These are phyloP conservation scores for Gadopsis bispinosus DNA, from an alignment of 2,797 vertebrate species.

Conservation along the genomic window DNA sequence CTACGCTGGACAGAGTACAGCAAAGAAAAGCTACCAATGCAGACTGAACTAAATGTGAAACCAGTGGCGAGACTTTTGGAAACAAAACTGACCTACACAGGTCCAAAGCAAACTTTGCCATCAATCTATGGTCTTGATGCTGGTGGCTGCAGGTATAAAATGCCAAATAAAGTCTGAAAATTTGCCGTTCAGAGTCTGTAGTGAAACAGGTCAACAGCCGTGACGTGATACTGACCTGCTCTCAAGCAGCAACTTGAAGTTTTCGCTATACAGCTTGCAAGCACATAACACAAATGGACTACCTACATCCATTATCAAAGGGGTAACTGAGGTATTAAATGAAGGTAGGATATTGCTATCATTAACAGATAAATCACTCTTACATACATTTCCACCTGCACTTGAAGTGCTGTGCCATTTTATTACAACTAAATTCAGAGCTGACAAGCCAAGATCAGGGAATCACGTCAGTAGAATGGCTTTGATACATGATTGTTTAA, in stretches of 20 bases:
- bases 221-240: conserved; percentile 47
- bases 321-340: conserved; percentile 73
- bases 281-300: conserved; percentile 54
- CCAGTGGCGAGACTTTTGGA: conserved; percentile 78
- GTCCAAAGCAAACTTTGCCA: conserved; percentile 42
- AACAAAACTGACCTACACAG: conserved; percentile 24
- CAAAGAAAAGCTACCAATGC: conserved; percentile 40
- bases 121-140: conserved; percentile 36
- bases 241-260: conserved; percentile 68
- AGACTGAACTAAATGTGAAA: conserved; percentile 45
- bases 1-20: conserved; percentile 26
- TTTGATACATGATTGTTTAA: conserved; percentile 76
- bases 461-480: conserved; percentile 77
- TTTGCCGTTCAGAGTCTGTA: conserved; percentile 54
- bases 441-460: conserved; percentile 47
- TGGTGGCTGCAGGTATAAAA: conserved; percentile 39
- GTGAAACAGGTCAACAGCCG: conserved; percentile 56
- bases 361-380: conserved; percentile 64
- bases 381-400: conserved; percentile 57
- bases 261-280: conserved; percentile 61
- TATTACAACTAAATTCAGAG: conserved; percentile 49
- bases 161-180: conserved; percentile 50
- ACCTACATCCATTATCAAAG: conserved; percentile 51
- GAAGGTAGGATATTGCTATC: conserved; percentile 80
- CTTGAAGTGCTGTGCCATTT: conserved; percentile 62